Percentiles rank a stretch among this genome's conserved stretches.
phyloP scores from a whole-genome alignment of 2,888 invertebrate genomes.

The Andrena praecox region DNA sequence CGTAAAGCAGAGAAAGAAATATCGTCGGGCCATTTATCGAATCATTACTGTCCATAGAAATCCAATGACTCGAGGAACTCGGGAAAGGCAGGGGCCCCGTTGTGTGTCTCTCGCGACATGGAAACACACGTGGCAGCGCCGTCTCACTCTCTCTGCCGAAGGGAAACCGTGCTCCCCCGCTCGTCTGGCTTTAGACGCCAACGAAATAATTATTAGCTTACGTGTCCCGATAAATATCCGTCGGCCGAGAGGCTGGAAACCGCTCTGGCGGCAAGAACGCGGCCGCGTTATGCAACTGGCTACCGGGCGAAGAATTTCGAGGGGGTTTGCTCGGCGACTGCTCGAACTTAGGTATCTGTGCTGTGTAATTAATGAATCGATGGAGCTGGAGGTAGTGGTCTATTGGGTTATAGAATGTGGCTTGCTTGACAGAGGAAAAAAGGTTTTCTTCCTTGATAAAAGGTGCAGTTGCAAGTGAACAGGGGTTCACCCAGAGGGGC shows the following conservation, averaged over 20 bases:
- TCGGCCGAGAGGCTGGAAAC: not conserved
- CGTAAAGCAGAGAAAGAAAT: slow-evolving; percentile 71
- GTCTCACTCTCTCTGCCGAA: slow-evolving; percentile 11
- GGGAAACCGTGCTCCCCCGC: slow-evolving; percentile 51
- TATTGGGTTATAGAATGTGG: not conserved
- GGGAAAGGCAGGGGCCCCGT: slow-evolving; percentile 29
- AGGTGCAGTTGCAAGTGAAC: too few relatives aligned
- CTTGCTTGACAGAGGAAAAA: not conserved
- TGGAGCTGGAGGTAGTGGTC: not conserved
- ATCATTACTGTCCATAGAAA: slow-evolving; percentile 70
- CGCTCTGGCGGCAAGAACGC: not conserved
- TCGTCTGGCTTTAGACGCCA: slow-evolving; percentile 46
- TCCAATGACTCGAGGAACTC: slow-evolving; percentile 55
- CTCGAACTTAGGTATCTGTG: not conserved
- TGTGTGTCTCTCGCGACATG: not conserved
- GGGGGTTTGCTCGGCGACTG: not conserved
- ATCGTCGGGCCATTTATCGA: slow-evolving; percentile 75
- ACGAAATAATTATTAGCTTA: slow-evolving; percentile 57
- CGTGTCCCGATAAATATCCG: slow-evolving; percentile 49
- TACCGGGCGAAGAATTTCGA: slow-evolving; percentile 16
- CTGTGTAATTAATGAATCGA: not conserved
- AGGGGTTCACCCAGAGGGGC: too few relatives aligned
- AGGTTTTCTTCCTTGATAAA: too few relatives aligned
- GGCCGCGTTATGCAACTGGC: slow-evolving; percentile 32
- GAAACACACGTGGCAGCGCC: slow-evolving; percentile 46